Evolutionary conservation across 2,113 vertebrate genomes (phyloP).

Genomic region (Cranoglanis bouderius): DNA sequence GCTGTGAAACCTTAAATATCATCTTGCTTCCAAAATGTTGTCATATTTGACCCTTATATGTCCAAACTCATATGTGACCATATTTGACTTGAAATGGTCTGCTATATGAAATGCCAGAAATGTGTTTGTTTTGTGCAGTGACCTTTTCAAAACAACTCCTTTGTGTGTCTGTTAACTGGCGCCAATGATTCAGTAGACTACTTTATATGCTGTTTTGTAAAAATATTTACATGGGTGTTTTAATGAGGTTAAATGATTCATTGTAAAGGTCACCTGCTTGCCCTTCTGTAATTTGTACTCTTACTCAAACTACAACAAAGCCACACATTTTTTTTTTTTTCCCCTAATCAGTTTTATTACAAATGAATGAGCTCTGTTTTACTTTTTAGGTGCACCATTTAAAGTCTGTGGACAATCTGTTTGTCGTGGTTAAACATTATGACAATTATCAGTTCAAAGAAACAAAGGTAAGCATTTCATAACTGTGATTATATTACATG

Average conservation of each 20-base stretch:
- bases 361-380: neutral
- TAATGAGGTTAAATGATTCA: neutral
- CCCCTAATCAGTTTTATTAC: neutral
- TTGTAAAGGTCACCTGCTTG: neutral
- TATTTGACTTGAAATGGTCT: neutral
- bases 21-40: neutral
- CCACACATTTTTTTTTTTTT: neutral
- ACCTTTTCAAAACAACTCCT: neutral
- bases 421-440: constrained; percentile 90
- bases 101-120: neutral
- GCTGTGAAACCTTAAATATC: neutral
- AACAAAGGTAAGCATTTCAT: constrained; percentile 79
- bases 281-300: neutral
- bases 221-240: neutral
- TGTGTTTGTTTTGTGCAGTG: neutral
- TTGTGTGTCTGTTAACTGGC: neutral
- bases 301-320: too few relatives aligned
- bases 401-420: constrained; percentile 93
- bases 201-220: neutral
- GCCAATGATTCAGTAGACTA: neutral
- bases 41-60: neutral
- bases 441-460: constrained; percentile 87
- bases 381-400: constrained; percentile 84
- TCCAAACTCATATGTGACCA: neutral
- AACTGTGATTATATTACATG: neutral